phyloP scores from a whole-genome alignment of 2,113 vertebrate genomes.

The Lanius collurio region DNA sequence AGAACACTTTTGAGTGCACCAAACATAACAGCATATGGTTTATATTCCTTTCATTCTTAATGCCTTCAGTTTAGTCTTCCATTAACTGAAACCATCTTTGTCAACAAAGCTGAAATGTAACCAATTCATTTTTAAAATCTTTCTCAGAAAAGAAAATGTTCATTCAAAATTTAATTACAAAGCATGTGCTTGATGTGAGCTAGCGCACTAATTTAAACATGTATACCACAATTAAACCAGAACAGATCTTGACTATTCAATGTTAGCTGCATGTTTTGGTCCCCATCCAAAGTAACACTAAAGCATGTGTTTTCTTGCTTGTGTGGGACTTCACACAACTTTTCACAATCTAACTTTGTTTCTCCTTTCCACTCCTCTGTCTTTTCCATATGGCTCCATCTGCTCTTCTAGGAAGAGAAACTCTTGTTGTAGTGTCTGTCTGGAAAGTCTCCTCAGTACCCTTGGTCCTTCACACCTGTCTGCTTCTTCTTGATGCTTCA shows the following conservation, averaged over 20 bases:
- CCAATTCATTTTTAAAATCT: not conserved
- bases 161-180: constrained; percentile 9
- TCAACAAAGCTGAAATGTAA: not conserved
- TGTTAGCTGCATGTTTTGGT: not conserved
- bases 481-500: not conserved
- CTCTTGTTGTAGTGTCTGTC: not conserved
- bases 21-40: constrained; percentile 15
- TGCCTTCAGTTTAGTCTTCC: not conserved
- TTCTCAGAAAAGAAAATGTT: not conserved
- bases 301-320: not conserved
- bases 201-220: not conserved
- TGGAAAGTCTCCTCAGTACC: not conserved
- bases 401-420: not conserved
- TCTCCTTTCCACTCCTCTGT: not conserved
- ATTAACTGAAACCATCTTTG: constrained; percentile 37
- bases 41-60: constrained; percentile 12
- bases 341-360: not conserved
- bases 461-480: not conserved
- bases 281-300: not conserved
- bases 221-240: not conserved
- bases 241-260: not conserved
- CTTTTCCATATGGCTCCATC: not conserved
- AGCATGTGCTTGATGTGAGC: not conserved
- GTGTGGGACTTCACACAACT: not conserved
- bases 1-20: constrained; percentile 6